Evolutionary conservation across 2,888 invertebrate genomes (phyloP).

Genomic region (Mythimna ferrago): DNA sequence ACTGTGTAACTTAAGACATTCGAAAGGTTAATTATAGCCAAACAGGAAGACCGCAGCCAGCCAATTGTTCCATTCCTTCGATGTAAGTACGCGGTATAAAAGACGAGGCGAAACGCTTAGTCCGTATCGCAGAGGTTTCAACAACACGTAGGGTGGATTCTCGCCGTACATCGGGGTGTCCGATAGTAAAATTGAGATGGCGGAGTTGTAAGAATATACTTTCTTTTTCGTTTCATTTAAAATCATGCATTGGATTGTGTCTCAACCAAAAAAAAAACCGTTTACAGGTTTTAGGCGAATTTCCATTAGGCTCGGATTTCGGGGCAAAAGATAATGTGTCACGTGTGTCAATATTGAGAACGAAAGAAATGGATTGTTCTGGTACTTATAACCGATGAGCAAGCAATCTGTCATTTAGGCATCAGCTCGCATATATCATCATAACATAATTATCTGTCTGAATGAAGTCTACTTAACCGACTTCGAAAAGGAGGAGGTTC

Average conservation of each 20-base stretch:
- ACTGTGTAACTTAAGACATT: too few species aligned
- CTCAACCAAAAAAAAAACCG: neutral
- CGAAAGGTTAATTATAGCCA: too few species aligned
- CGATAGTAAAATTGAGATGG: too few species aligned
- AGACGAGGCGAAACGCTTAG: too few species aligned
- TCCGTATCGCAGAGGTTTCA: too few species aligned
- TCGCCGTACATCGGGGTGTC: too few species aligned
- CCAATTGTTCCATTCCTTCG: too few species aligned
- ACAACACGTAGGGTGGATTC: too few species aligned
- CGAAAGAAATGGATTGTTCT: conserved; percentile 32
- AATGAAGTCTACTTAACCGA: neutral
- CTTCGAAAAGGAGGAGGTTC: too few species aligned
- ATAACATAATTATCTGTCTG: neutral
- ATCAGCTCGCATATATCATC: neutral
- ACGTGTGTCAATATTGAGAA: conserved; percentile 21
- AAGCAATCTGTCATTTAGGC: conserved; percentile 15
- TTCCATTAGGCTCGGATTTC: conserved; percentile 15
- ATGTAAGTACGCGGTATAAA: too few species aligned
- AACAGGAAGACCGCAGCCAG: too few species aligned
- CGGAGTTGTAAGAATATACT: neutral
- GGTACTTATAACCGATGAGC: conserved; percentile 28
- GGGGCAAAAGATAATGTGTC: conserved; percentile 14
- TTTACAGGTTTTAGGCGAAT: neutral
- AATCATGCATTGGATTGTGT: neutral
- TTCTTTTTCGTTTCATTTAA: neutral